Percentiles rank a stretch among this genome's conserved stretches.
Evolutionary conservation across 2,888 invertebrate genomes (phyloP).

Genomic region (Teinopalpus imperialis): DNA sequence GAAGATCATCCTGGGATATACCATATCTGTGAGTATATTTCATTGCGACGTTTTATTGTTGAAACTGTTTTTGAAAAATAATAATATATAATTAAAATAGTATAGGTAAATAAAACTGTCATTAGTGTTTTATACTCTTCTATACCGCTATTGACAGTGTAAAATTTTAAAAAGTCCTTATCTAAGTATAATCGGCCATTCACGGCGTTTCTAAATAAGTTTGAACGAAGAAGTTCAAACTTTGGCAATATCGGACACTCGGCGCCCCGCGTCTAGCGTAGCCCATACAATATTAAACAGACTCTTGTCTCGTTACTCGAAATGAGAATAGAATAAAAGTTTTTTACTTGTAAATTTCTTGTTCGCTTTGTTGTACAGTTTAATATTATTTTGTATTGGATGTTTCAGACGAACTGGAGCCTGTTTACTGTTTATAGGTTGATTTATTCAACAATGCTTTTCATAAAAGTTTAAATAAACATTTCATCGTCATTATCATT

Average conservation of each 20-base stretch:
- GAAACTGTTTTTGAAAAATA: too few species aligned
- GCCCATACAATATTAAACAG: conserved; percentile 22
- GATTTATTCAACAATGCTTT: too few species aligned
- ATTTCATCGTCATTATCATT: too few species aligned
- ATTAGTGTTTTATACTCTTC: too few species aligned
- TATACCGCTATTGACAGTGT: conserved; percentile 7
- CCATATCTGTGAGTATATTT: too few species aligned
- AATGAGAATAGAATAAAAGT: conserved; percentile 13
- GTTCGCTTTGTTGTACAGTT: conserved; percentile 2
- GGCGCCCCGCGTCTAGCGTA: conserved; percentile 26
- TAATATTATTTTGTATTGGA: not conserved
- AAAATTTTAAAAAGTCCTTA: conserved; percentile 19
- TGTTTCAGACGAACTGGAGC: too few species aligned
- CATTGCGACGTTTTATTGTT: too few species aligned
- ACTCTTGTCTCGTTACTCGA: conserved; percentile 10
- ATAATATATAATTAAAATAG: too few species aligned
- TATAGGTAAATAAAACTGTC: too few species aligned
- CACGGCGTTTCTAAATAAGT: conserved; percentile 36
- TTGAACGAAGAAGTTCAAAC: conserved; percentile 34
- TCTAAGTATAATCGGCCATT: not conserved
- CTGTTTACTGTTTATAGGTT: too few species aligned
- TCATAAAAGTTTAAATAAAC: too few species aligned
- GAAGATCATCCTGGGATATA: too few species aligned
- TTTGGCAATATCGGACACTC: conserved; percentile 45
- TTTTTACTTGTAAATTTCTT: conserved; percentile 12